Percentiles rank a stretch among this genome's conserved stretches.
Evolutionary conservation across 2,888 invertebrate species (phyloP).

Genomic region (Pediacus dermestoides): DNA sequence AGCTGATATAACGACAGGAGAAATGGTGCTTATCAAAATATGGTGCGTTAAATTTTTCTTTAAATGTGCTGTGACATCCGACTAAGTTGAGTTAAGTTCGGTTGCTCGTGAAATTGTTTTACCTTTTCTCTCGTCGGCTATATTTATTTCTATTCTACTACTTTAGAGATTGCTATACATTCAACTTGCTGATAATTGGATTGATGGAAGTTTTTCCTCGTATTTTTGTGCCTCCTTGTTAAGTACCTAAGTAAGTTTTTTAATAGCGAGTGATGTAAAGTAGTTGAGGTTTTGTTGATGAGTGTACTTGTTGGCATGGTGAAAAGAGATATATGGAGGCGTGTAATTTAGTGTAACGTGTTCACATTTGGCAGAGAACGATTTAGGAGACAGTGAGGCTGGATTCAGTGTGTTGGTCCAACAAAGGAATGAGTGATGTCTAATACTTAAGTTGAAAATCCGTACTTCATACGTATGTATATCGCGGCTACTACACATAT

Average conservation of each 20-base stretch:
- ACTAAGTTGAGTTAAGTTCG: too few species aligned
- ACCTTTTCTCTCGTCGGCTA: too few species aligned
- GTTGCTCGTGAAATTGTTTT: too few species aligned
- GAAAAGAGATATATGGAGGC: conserved; percentile 27
- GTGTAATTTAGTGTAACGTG: conserved; percentile 32
- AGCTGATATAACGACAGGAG: too few species aligned
- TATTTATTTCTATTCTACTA: too few species aligned
- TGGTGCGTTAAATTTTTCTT: conserved; percentile 25
- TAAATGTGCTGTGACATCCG: conserved; percentile 21
- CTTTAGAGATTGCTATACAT: too few species aligned
- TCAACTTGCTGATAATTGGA: too few species aligned
- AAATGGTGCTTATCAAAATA: conserved; percentile 27
- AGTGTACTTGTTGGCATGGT: conserved; percentile 19
- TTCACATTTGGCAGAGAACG: conserved; percentile 30
- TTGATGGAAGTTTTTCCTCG: too few species aligned
- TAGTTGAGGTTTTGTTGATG: too few species aligned
- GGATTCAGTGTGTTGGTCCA: conserved; percentile 24
- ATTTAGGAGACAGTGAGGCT: conserved; percentile 27
- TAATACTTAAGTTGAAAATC: conserved; percentile 19
- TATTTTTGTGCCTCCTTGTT: too few species aligned
- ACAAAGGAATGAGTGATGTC: conserved; percentile 30
- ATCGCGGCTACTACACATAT: conserved; percentile 27
- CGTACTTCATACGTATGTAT: conserved; percentile 25
- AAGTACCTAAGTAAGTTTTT: too few species aligned
- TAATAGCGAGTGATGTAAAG: too few species aligned